Conservation (phyloP, 2,797 vertebrate genomes). For the Microtus californicus region DNA sequence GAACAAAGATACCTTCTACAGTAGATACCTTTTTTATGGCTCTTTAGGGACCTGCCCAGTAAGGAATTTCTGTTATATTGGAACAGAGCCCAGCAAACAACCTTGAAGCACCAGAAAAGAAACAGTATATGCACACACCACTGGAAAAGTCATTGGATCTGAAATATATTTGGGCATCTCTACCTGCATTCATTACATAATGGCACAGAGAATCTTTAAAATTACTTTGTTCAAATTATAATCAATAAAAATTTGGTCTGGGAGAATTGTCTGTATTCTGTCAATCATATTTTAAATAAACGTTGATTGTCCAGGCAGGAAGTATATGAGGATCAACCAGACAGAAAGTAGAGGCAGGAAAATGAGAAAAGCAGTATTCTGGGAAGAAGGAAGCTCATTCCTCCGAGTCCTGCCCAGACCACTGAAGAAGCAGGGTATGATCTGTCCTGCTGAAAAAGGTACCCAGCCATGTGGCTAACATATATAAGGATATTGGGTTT, state of each 20-base stretch:
- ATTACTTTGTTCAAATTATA: constrained; percentile 43
- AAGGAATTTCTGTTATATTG: neutral
- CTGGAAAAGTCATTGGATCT: neutral
- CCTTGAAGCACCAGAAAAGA: neutral
- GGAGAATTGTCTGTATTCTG: too few relatives aligned
- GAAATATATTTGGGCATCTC: neutral
- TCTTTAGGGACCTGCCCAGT: neutral
- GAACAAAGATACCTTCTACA: neutral
- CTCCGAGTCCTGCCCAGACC: too few relatives aligned
- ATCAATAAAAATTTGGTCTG: neutral
- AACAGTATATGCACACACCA: neutral
- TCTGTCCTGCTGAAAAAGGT: too few relatives aligned
- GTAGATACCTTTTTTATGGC: neutral
- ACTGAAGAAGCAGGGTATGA: too few relatives aligned
- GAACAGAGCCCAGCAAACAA: neutral
- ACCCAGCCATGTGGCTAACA: too few relatives aligned
- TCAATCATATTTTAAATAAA: too few relatives aligned
- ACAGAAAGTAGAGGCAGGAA: too few relatives aligned
- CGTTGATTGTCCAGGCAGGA: too few relatives aligned
- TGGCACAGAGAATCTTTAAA: constrained; percentile 8
- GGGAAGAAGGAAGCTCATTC: too few relatives aligned
- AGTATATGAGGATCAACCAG: too few relatives aligned
- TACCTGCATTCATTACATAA: neutral
- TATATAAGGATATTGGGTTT: too few relatives aligned
- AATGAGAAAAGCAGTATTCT: too few relatives aligned